These are phyloP conservation scores for Eubucco bourcierii DNA, from an alignment of 2,113 vertebrate species.

Conservation along the genomic window DNA sequence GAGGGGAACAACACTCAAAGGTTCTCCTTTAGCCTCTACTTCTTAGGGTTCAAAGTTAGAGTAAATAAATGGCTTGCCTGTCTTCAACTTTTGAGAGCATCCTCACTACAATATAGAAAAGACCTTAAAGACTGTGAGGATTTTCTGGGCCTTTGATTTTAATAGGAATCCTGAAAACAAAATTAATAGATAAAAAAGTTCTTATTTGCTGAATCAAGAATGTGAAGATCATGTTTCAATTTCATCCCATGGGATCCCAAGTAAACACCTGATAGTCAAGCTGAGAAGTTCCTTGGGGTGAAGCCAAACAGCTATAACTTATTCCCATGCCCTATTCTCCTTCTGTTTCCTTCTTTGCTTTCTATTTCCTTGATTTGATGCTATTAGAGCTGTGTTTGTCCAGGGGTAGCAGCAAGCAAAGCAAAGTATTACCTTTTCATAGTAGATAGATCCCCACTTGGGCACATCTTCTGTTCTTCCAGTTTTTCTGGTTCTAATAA, in stretches of 20 bases:
- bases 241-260: background rate
- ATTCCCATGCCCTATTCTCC: background rate
- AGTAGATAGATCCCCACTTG: background rate
- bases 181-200: background rate
- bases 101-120: background rate
- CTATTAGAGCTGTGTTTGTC: background rate
- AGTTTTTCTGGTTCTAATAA: background rate
- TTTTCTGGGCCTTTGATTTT: background rate
- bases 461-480: background rate
- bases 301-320: background rate
- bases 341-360: no score
- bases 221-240: background rate
- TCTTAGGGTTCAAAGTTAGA: background rate
- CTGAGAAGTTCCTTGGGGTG: background rate
- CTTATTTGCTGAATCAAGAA: background rate
- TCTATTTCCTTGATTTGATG: background rate
- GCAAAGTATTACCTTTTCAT: background rate
- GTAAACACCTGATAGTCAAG: background rate
- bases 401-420: background rate
- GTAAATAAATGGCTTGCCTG: background rate
- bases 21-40: background rate
- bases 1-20: background rate
- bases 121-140: background rate
- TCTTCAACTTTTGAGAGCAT: background rate
- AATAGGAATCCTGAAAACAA: background rate